Conservation (phyloP, 1,140 invertebrate species). For the Sycophila sp. region DNA sequence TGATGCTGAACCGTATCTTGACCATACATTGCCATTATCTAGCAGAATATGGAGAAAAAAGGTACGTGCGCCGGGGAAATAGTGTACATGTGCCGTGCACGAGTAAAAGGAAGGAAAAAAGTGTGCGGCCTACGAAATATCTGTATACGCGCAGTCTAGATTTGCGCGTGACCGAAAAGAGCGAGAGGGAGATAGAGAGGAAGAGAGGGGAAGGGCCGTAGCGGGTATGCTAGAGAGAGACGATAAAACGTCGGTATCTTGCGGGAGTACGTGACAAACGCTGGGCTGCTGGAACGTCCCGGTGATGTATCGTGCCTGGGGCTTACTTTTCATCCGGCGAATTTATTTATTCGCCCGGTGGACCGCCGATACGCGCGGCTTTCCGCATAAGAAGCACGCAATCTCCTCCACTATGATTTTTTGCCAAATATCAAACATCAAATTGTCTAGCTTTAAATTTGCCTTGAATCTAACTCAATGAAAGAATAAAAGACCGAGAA, state of each 20-base stretch:
- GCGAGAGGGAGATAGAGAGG: background rate
- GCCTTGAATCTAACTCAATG: too few relatives aligned
- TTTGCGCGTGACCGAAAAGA: background rate
- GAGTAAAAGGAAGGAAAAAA: conserved; percentile 6
- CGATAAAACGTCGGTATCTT: conserved; percentile 16
- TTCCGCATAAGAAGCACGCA: too few relatives aligned
- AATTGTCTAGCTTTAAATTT: too few relatives aligned
- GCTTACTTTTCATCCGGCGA: conserved; percentile 22
- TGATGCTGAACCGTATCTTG: background rate
- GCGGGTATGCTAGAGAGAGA: too few relatives aligned
- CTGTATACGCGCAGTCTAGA: background rate
- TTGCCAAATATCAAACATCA: too few relatives aligned
- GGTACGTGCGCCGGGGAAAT: too few relatives aligned
- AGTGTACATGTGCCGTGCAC: background rate
- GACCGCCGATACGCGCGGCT: background rate
- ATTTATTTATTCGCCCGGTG: conserved; percentile 20
- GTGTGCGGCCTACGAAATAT: background rate
- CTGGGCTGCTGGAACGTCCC: background rate
- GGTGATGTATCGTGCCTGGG: conserved; percentile 12
- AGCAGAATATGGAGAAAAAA: background rate
- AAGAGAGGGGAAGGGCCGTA: background rate
- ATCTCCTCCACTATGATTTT: too few relatives aligned
- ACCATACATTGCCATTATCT: conserved; percentile 19
- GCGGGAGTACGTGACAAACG: conserved; percentile 18
- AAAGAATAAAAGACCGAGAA: background rate